Evolutionary conservation across 2,888 invertebrate genomes (phyloP), one percentile per base, ranked within the genome.

Genomic region (Ophonus ardosiacus): DNA sequence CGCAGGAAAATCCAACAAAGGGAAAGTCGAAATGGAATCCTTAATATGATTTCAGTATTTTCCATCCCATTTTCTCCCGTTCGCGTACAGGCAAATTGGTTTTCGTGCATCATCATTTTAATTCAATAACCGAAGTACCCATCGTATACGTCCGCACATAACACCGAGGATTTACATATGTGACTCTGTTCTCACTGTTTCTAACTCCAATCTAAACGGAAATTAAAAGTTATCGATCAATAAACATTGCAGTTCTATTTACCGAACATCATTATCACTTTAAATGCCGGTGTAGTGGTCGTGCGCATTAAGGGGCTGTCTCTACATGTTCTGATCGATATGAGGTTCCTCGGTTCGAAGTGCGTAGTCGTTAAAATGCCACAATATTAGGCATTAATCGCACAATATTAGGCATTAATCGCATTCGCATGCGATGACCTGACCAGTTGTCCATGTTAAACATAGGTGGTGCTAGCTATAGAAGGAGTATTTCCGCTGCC

Each of bases 1-100:
- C 65, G 78, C 78, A 63, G 78, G 65, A 84, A 84, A 84, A 78
- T 84, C 84, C 84, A 84, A 84, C 84, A 84, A 84, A 84, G 84
- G 76, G 74, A 84, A 84, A 84, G 84, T 84, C 84, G 84, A 84
- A 84, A 78, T 84, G 84, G 84, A 84, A 84, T 84, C 84, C 84
- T 84, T 84, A 84, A 84, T 84, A 84, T 84, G 84, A 84, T 84
- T 84, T 78, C 84, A 84, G 84, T 84, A 84, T 84, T 84, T 84
- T 84, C 84, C 84, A 78, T 84, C 84, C 84, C 84, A 84, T 84
- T 84, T 84, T 84, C 84, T 84, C 84, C 84, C 61, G 78, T 84
- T 84, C 84, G 84, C 78, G 84, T 51, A 78, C 84, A 65, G 43
- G 78, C 43, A 84, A 84, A 84, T 84, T 84, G 84, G 84, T 84